phyloP scores from a whole-genome alignment of 1,140 invertebrate species.

The Drosophila lacteicornis region DNA sequence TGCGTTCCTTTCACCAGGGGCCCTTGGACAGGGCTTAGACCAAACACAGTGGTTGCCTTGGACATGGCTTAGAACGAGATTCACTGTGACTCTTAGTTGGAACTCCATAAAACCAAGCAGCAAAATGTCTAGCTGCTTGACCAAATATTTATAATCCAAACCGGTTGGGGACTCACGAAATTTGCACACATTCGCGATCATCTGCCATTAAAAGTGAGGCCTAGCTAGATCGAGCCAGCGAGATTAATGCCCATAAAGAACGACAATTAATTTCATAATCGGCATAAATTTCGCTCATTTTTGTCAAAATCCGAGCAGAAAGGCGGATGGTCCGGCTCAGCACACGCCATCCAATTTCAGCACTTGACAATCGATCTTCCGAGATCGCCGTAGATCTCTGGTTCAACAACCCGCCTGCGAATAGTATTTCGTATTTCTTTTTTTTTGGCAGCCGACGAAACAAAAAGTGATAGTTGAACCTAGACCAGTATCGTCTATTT shows the following conservation, averaged over 20 bases:
- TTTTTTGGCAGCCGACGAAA: constrained; percentile 39
- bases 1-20: constrained; percentile 60
- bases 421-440: constrained; percentile 15
- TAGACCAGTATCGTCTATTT: constrained; percentile 50
- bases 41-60: constrained; percentile 50
- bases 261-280: constrained; percentile 66
- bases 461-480: constrained; percentile 78
- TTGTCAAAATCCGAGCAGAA: constrained; percentile 61
- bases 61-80: constrained; percentile 49
- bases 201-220: constrained; percentile 29
- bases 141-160: constrained; percentile 22
- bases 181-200: constrained; percentile 31
- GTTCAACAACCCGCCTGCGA: constrained; percentile 69
- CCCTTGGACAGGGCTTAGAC: constrained; percentile 56
- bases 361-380: constrained; percentile 62
- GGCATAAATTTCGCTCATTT: constrained; percentile 54
- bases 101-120: constrained; percentile 5
- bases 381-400: constrained; percentile 14
- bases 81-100: constrained; percentile 2
- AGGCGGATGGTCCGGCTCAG: constrained; percentile 26
- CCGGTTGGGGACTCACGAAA: constrained; percentile 29
- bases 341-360: constrained; percentile 56
- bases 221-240: constrained; percentile 28
- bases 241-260: constrained; percentile 33
- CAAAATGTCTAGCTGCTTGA: constrained; percentile 20